These are phyloP conservation scores for Dolichoris vasculosae DNA, from an alignment of 1,140 invertebrate genomes.

Conservation along the genomic window DNA sequence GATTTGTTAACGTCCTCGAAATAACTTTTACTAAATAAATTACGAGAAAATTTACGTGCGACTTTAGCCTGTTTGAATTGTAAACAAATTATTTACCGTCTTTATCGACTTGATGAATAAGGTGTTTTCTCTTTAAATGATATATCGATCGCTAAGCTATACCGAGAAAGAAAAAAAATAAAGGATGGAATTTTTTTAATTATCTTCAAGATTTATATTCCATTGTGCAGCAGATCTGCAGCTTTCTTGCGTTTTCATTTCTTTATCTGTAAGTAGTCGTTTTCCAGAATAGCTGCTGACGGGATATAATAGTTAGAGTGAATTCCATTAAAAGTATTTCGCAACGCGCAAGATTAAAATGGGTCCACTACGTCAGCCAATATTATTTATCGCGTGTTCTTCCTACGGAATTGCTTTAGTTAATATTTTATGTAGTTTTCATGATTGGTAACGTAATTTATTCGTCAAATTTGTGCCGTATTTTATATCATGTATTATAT, in stretches of 20 bases:
- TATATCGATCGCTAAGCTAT: constrained; percentile 10
- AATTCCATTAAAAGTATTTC: constrained; percentile 40
- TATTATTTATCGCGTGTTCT: constrained; percentile 7
- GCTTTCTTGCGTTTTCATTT: constrained; percentile 19
- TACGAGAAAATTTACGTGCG: neutral
- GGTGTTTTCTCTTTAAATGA: neutral
- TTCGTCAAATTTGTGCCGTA: neutral
- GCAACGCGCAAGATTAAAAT: constrained; percentile 22
- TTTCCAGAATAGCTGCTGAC: constrained; percentile 3
- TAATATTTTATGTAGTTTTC: neutral
- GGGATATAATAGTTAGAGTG: constrained; percentile 15
- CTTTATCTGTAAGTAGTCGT: constrained; percentile 11
- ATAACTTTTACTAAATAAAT: constrained; percentile 24
- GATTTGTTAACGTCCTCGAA: constrained; percentile 17
- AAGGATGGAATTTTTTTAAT: constrained; percentile 38
- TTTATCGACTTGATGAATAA: neutral
- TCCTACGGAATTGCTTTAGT: neutral
- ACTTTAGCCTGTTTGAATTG: neutral
- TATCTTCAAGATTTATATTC: constrained; percentile 39
- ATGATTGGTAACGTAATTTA: neutral
- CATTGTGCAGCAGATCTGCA: constrained; percentile 21
- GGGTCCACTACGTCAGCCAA: neutral
- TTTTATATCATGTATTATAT: too few relatives aligned
- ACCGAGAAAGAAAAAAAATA: neutral
- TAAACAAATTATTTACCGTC: constrained; percentile 33